phyloP scores from a whole-genome alignment of 1,140 invertebrate species.

The Macrosteles quadrilineatus region DNA sequence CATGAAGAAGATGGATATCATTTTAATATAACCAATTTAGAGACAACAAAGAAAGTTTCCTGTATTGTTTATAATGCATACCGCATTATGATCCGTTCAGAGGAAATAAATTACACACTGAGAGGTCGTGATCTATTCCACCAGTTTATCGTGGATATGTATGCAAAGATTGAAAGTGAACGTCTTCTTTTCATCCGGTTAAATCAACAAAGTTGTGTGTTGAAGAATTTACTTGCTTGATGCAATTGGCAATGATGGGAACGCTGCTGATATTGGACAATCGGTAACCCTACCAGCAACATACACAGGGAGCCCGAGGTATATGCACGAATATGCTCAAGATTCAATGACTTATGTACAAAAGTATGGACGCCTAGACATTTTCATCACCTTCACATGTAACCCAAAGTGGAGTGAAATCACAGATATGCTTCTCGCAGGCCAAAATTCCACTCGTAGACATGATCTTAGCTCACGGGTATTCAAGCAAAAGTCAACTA shows the following conservation, averaged over 20 bases:
- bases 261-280: slow-evolving; percentile 31
- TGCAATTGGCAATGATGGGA: slow-evolving; percentile 30
- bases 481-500: too few relatives aligned
- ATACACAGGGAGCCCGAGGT: slow-evolving; percentile 47
- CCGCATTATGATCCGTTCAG: slow-evolving; percentile 41
- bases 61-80: slow-evolving; percentile 41
- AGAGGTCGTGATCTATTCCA: slow-evolving; percentile 44
- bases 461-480: too few relatives aligned
- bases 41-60: slow-evolving; percentile 38
- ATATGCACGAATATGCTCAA: slow-evolving; percentile 54
- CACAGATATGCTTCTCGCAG: slow-evolving; percentile 46
- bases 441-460: slow-evolving; percentile 40
- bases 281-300: slow-evolving; percentile 46
- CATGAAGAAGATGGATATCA: slow-evolving; percentile 53
- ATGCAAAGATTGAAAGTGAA: slow-evolving; percentile 50
- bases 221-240: slow-evolving; percentile 43
- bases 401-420: slow-evolving; percentile 55
- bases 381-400: too few relatives aligned
- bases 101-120: slow-evolving; percentile 41
- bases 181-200: slow-evolving; percentile 46
- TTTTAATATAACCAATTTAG: slow-evolving; percentile 47
- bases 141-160: slow-evolving; percentile 51
- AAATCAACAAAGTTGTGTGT: slow-evolving; percentile 46
- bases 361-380: slow-evolving; percentile 48
- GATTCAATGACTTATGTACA: slow-evolving; percentile 55